A percentile compares a stretch with the other conserved stretches of the same genome.
These are phyloP conservation scores for Trachemys scripta DNA, from an alignment of 2,113 vertebrate genomes.

Conservation along the genomic window DNA sequence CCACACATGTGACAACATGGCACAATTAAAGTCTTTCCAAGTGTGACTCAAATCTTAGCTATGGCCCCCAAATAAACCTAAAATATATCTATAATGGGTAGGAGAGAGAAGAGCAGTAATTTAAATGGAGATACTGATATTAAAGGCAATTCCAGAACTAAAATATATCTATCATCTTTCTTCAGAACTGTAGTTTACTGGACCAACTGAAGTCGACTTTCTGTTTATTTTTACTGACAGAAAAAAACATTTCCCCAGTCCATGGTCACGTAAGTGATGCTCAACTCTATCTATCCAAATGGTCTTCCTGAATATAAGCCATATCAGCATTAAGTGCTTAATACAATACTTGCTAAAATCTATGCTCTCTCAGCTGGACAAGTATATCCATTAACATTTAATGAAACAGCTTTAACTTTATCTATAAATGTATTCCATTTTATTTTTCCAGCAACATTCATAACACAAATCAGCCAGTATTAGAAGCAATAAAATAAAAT, in stretches of 20 bases:
- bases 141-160: neutral
- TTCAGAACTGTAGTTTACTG: conserved; percentile 26
- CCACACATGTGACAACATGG: neutral
- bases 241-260: conserved; percentile 35
- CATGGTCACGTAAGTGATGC: conserved; percentile 26
- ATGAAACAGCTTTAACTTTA: conserved; percentile 64
- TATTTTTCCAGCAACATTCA: conserved; percentile 24
- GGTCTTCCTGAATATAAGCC: conserved; percentile 60
- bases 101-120: neutral
- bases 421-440: neutral
- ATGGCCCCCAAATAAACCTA: neutral
- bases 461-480: conserved; percentile 10
- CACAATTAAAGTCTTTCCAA: neutral
- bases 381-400: conserved; percentile 72
- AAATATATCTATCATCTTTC: neutral
- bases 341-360: conserved; percentile 48
- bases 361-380: conserved; percentile 54
- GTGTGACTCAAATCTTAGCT: neutral
- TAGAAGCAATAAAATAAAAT: conserved; percentile 52
- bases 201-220: conserved; percentile 36
- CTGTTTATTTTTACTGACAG: conserved; percentile 44
- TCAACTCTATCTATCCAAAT: conserved; percentile 46
- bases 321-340: conserved; percentile 52
- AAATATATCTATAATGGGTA: neutral
- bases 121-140: neutral